A percentile compares a stretch with the other conserved stretches of the same genome.
Evolutionary conservation across 2,113 vertebrate genomes (phyloP).

Genomic region (Reinhardtius hippoglossoides): DNA sequence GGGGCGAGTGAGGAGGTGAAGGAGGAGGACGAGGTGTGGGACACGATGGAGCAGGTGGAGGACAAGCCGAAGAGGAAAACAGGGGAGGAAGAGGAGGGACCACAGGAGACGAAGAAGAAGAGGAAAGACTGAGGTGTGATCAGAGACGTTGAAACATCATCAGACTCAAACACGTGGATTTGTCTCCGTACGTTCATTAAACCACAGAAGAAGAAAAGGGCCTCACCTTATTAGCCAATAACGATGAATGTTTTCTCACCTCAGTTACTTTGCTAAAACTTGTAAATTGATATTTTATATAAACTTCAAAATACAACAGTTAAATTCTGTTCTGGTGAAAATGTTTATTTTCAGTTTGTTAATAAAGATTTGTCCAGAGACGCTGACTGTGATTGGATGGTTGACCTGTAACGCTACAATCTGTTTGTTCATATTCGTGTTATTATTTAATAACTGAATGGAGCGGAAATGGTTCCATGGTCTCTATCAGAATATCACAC

Average conservation of each 20-base stretch:
- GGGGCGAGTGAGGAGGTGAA: slow-evolving; percentile 19
- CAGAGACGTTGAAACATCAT: slow-evolving; percentile 16
- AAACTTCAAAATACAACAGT: neutral
- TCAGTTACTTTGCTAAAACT: neutral
- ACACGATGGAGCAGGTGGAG: slow-evolving; percentile 54
- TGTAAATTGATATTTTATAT: neutral
- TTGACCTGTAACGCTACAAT: no score
- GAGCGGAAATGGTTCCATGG: no score
- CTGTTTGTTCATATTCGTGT: no score
- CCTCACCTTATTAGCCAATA: neutral
- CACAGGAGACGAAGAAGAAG: slow-evolving; percentile 24
- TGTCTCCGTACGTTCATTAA: neutral
- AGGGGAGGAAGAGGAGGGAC: neutral
- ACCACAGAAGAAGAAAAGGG: neutral
- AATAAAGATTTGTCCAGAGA: neutral
- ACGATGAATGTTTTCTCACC: neutral
- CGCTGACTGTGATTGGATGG: neutral
- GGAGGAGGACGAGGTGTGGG: slow-evolving; percentile 69
- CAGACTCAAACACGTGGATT: no score
- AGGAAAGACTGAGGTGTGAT: slow-evolving; percentile 49
- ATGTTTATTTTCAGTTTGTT: neutral
- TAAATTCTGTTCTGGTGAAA: neutral
- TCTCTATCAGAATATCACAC: no score
- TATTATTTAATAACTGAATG: no score
- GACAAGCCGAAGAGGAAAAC: slow-evolving; percentile 26